Evolutionary conservation across 2,797 vertebrate species (phyloP).

Genomic region (Spatula clypeata): DNA sequence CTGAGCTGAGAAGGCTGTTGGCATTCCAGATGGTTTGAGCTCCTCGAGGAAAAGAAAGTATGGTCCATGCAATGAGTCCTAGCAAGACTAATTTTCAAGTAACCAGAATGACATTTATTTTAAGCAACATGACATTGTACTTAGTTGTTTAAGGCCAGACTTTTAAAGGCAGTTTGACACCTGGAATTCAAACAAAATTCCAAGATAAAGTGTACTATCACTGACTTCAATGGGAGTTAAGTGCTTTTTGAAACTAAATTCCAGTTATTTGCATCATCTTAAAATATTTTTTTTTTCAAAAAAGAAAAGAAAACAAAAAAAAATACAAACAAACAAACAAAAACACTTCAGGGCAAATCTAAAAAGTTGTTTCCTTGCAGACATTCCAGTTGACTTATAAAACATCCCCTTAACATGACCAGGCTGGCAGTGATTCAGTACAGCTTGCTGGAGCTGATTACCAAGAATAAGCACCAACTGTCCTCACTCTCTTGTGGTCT

Average conservation of each 20-base stretch:
- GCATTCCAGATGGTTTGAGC: background rate
- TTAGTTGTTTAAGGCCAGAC: background rate
- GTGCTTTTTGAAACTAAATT: background rate
- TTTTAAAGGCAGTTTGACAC: background rate
- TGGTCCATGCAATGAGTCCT: background rate
- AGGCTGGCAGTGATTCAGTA: background rate
- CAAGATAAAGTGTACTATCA: background rate
- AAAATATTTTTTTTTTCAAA: too few relatives aligned
- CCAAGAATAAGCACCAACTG: background rate
- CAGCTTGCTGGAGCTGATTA: background rate
- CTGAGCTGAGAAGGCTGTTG: background rate
- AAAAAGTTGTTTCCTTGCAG: background rate
- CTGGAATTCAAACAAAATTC: background rate
- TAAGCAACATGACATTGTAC: background rate
- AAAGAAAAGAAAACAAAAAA: background rate
- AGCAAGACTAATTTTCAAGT: background rate
- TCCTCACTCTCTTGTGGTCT: background rate
- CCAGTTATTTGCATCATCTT: fast-evolving
- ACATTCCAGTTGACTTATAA: background rate
- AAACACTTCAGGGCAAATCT: background rate
- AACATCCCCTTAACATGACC: background rate
- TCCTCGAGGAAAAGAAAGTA: background rate
- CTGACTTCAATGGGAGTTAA: background rate
- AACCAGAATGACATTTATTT: background rate
- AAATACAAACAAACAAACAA: background rate